Percentiles rank a stretch among this genome's conserved stretches.
Conservation (phyloP, 2,113 vertebrate genomes). For the Loxodonta africana region DNA sequence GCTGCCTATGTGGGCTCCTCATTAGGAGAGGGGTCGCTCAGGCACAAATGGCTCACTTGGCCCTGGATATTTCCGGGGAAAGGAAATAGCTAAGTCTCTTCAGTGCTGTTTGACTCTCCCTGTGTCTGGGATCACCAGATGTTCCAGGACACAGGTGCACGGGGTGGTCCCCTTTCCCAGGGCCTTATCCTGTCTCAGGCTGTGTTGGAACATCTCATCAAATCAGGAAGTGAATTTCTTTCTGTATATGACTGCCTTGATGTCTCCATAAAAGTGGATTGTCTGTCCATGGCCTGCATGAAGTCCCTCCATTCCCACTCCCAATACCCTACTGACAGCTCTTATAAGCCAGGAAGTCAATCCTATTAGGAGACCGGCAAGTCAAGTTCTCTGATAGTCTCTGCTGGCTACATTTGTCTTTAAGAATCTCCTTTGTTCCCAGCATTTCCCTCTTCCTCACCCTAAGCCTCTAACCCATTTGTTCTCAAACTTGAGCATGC, state of each 20-base stretch:
- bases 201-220: conserved; percentile 62
- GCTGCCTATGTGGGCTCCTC: not conserved
- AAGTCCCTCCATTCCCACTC: not conserved
- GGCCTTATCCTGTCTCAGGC: conserved; percentile 58
- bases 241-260: conserved; percentile 1
- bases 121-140: conserved; percentile 63
- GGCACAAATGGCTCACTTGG: conserved; percentile 38
- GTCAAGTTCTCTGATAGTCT: not conserved
- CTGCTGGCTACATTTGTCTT: not conserved
- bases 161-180: conserved; percentile 50
- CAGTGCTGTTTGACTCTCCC: conserved; percentile 25
- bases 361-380: not conserved
- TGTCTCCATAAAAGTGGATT: not conserved
- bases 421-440: not conserved
- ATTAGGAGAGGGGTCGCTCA: conserved; percentile 21
- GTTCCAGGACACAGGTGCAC: conserved; percentile 75
- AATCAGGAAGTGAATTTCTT: conserved; percentile 51
- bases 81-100: conserved; percentile 77
- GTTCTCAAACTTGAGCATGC: not conserved
- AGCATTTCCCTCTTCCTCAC: not conserved
- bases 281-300: not conserved
- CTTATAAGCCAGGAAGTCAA: not conserved
- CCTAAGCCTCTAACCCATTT: not conserved
- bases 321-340: not conserved
- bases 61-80: conserved; percentile 68